phyloP scores from a whole-genome alignment of 2,797 vertebrate genomes.

The Gephyroberyx darwinii region DNA sequence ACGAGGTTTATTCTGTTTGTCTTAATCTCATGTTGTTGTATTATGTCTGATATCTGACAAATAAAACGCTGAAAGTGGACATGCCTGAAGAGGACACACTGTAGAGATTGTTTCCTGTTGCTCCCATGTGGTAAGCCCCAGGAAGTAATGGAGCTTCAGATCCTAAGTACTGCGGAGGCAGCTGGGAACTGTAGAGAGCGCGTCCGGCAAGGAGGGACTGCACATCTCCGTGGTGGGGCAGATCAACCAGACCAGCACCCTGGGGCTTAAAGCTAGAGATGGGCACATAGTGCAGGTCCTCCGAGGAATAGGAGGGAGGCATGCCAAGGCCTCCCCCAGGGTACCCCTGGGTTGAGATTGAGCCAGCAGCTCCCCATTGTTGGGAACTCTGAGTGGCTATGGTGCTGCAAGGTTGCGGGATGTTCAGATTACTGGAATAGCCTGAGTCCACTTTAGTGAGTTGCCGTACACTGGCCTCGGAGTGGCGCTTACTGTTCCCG shows the following conservation, averaged over 20 bases:
- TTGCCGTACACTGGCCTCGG: slow-evolving; percentile 55
- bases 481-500: slow-evolving; percentile 45
- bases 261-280: slow-evolving; percentile 73
- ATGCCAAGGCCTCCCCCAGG: slow-evolving; percentile 41
- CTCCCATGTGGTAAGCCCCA: slow-evolving; percentile 73
- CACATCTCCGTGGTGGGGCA: slow-evolving; percentile 70
- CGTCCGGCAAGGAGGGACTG: slow-evolving; percentile 76
- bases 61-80: slow-evolving; percentile 8
- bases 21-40: neutral
- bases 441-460: slow-evolving; percentile 79
- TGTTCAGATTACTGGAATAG: slow-evolving; percentile 80
- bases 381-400: slow-evolving; percentile 57
- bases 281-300: slow-evolving; percentile 70
- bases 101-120: slow-evolving; percentile 70
- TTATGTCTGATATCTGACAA: neutral
- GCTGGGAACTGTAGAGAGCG: slow-evolving; percentile 75
- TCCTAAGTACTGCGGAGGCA: slow-evolving; percentile 82
- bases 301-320: slow-evolving; percentile 66
- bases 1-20: neutral
- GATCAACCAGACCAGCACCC: slow-evolving; percentile 56
- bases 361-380: slow-evolving; percentile 56
- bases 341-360: slow-evolving; percentile 48
- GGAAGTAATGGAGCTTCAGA: slow-evolving; percentile 73
- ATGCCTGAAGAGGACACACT: slow-evolving; percentile 68
- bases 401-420: slow-evolving; percentile 66